Base-by-base conservation (phyloP, 2,888 invertebrate genomes). In the Rhingia campestris region DNA sequence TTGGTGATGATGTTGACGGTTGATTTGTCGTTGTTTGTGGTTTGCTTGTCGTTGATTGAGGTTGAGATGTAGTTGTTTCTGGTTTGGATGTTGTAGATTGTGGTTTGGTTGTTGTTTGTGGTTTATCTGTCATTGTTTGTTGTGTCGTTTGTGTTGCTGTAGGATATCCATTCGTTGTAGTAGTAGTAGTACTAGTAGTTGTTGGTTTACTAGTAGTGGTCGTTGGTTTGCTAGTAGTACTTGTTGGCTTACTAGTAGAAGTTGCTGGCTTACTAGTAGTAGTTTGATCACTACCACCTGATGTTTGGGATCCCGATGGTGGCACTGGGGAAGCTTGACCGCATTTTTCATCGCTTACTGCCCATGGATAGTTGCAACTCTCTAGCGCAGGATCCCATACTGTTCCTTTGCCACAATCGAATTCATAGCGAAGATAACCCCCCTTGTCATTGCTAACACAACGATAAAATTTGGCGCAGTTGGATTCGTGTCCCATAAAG, bases 401-500 rank as follows among this genome's bases (percentile, higher is more conserved):
- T 7, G 93, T 93, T 22, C 94, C 94, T 67, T 93, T 93, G 0
- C 93, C 94, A 87, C 94, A 95, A 35, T 89, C 90, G 86, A 93
- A 95, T 41, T 94, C 93, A 87, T 93, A 94, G 88, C 92, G 93
- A 5, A 91, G 92, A 66, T 91, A 93, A 12, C 92, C 92, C 33
- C 93, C 93, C 75, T 92, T 92, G 59, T 93, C 93, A 86, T 93
- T 92, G 82, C 93, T 91, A 0, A 94, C 94, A 88, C 95, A 95
- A 56, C 94, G 92, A 86, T 94, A 94, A 89, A 94, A 94, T 88
- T 93, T 94, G 64, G 91, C 92, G 87, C 94, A 94, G 59, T 93
- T 91, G n/a, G 87, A 80, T n/a, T 89, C 87, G 86, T 92, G 89
- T 0, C 88, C 87, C 63, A 91, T 81, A 81, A 89, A 92, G 63